These are phyloP conservation scores for Drosophila nr. fundita DNA, from an alignment of 2,888 invertebrate species.

Conservation along the genomic window DNA sequence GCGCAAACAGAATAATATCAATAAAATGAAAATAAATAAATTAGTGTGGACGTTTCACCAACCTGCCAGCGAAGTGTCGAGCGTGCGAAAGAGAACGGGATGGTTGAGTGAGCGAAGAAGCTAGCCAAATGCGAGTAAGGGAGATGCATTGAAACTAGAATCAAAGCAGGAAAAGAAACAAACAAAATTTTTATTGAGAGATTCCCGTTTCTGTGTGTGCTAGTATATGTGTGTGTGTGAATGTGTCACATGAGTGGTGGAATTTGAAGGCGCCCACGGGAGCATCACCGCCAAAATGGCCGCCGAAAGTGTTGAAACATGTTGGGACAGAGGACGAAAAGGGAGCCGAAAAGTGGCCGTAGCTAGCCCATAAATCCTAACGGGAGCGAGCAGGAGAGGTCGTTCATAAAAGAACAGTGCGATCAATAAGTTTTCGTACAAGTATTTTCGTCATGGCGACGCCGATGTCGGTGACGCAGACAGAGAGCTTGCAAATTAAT, in stretches of 20 bases:
- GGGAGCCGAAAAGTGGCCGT: slow-evolving; percentile 22
- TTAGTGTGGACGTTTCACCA: slow-evolving; percentile 53
- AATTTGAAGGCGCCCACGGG: slow-evolving; percentile 63
- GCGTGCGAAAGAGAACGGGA: slow-evolving; percentile 12
- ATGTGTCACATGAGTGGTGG: slow-evolving; percentile 67
- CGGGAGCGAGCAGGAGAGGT: slow-evolving; percentile 12
- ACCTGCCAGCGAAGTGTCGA: slow-evolving; percentile 22
- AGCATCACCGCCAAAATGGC: slow-evolving; percentile 75
- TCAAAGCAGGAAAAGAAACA: slow-evolving; percentile 45
- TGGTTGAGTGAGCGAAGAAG: slow-evolving; percentile 6
- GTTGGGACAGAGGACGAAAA: slow-evolving; percentile 32
- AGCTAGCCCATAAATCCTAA: slow-evolving; percentile 19
- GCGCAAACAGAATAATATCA: slow-evolving; percentile 69
- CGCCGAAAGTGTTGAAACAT: slow-evolving; percentile 75
- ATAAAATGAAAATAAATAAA: slow-evolving; percentile 65
- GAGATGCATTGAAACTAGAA: slow-evolving; percentile 40
- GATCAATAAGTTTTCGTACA: slow-evolving; percentile 56
- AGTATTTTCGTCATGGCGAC: slow-evolving; percentile 50
- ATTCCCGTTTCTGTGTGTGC: slow-evolving; percentile 25
- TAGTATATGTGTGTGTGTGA: slow-evolving; percentile 16
- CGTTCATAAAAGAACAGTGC: slow-evolving; percentile 33
- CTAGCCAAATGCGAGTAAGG: slow-evolving; percentile 3
- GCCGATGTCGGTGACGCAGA: slow-evolving; percentile 35
- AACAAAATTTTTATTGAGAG: slow-evolving; percentile 57
- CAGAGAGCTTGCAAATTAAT: slow-evolving; percentile 63